Conservation (phyloP, 2,113 vertebrate genomes). For the Ammodramus savannarum region DNA sequence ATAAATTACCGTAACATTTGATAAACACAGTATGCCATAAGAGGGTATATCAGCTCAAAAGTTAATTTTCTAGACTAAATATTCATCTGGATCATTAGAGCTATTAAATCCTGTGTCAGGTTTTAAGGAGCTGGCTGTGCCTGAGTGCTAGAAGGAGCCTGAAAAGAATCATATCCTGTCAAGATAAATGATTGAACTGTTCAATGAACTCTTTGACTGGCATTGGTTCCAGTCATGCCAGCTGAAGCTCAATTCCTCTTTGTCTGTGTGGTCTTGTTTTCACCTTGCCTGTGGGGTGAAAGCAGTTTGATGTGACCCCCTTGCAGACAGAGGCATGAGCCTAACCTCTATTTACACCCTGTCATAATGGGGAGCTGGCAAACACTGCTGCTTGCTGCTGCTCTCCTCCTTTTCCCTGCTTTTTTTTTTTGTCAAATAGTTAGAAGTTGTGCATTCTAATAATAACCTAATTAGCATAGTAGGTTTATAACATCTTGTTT, state of each 20-base stretch:
- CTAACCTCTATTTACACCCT: constrained; percentile 60
- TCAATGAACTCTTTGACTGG: constrained; percentile 70
- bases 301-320: constrained; percentile 62
- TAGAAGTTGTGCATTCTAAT: constrained; percentile 15
- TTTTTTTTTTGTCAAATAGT: constrained; percentile 27
- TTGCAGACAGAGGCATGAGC: constrained; percentile 39
- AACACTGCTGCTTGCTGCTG: background rate
- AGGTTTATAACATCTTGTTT: constrained; percentile 47
- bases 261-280: constrained; percentile 70
- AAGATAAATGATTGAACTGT: constrained; percentile 67
- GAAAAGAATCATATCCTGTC: constrained; percentile 64
- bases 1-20: background rate
- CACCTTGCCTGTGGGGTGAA: constrained; percentile 67
- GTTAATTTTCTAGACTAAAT: constrained; percentile 55
- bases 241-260: constrained; percentile 70
- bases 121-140: constrained; percentile 49
- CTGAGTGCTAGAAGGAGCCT: constrained; percentile 22
- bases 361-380: constrained; percentile 61
- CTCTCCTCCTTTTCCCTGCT: constrained; percentile 9
- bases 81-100: constrained; percentile 56
- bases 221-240: constrained; percentile 72
- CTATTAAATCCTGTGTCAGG: constrained; percentile 48
- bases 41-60: constrained; percentile 39
- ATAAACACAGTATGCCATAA: constrained; percentile 36
- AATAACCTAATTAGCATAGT: constrained; percentile 41